A percentile compares a stretch with the other conserved stretches of the same genome.
Conservation (phyloP, 2,113 vertebrate genomes). For the Rhinoderma darwinii region DNA sequence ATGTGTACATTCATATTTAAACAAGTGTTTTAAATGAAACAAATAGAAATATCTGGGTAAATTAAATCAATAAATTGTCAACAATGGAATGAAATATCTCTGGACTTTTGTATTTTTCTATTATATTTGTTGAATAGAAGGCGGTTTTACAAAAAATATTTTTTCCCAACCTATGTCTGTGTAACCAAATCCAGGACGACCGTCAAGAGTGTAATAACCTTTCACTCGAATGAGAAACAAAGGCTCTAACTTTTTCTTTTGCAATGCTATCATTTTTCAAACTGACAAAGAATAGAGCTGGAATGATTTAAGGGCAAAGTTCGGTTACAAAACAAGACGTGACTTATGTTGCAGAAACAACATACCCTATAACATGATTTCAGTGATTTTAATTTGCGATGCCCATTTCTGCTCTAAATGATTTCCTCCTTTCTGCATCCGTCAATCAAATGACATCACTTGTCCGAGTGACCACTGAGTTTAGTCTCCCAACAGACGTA, state of each 20-base stretch:
- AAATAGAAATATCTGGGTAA: slow-evolving; percentile 39
- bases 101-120: neutral
- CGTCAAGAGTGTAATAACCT: neutral
- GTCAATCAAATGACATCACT: no score
- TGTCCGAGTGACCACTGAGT: no score
- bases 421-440: no score
- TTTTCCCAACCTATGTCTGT: neutral
- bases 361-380: no score
- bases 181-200: neutral
- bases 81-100: neutral
- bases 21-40: slow-evolving; percentile 34
- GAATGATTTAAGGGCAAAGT: neutral
- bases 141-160: neutral
- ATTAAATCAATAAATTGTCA: slow-evolving; percentile 28
- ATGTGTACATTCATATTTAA: slow-evolving; percentile 50
- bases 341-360: neutral
- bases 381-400: no score
- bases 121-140: neutral
- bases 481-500: no score
- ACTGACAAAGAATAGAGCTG: neutral
- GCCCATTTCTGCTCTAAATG: no score
- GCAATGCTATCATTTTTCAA: neutral
- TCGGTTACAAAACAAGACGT: neutral
- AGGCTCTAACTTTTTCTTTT: neutral
- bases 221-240: neutral